Conservation (phyloP, 2,113 vertebrate species). For the Syngnathoides biaculeatus region DNA sequence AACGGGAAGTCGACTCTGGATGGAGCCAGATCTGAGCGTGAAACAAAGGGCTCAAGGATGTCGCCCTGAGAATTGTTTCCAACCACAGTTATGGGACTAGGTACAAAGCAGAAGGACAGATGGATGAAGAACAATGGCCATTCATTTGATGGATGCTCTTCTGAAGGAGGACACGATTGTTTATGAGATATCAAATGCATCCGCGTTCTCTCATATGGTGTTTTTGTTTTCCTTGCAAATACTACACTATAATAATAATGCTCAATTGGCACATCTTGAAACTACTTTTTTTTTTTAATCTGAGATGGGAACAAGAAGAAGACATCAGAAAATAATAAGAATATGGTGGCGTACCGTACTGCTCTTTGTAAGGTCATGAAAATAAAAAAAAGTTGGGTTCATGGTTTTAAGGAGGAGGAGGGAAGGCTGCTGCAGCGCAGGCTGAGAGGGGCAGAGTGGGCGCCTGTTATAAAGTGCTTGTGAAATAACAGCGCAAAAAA, state of each 20-base stretch:
- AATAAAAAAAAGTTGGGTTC: neutral
- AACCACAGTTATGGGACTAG: slow-evolving; percentile 24
- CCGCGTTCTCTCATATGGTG: slow-evolving; percentile 8
- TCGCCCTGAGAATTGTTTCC: slow-evolving; percentile 34
- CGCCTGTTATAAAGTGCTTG: neutral
- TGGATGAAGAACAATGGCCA: slow-evolving; percentile 27
- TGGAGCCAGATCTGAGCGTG: slow-evolving; percentile 47
- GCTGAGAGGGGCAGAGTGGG: neutral
- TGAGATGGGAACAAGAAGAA: neutral
- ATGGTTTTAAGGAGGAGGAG: neutral
- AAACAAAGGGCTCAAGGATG: slow-evolving; percentile 45
- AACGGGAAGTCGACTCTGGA: slow-evolving; percentile 39
- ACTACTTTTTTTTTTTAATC: neutral
- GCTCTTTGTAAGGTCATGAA: neutral
- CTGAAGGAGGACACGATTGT: slow-evolving; percentile 28
- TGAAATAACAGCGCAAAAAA: neutral
- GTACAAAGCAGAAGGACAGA: slow-evolving; percentile 20
- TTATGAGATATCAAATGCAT: slow-evolving; percentile 17
- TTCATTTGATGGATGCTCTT: slow-evolving; percentile 24
- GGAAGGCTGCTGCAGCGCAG: neutral
- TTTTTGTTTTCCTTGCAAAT: neutral
- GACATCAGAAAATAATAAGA: neutral
- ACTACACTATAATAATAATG: neutral
- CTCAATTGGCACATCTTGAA: neutral
- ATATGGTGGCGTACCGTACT: neutral